phyloP scores from a whole-genome alignment of 2,888 invertebrate genomes.

The Andrena praecox region DNA sequence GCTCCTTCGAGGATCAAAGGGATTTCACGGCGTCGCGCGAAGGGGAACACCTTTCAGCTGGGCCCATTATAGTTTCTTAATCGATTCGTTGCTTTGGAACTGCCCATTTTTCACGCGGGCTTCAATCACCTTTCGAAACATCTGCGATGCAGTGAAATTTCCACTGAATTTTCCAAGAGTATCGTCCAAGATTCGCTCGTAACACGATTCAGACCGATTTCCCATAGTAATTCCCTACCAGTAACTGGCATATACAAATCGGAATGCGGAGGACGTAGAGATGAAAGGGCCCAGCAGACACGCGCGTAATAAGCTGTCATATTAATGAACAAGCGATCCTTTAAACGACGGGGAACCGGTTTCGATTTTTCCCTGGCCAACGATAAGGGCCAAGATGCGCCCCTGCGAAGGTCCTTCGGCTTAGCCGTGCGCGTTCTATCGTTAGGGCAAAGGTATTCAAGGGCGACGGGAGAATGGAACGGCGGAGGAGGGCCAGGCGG shows the following conservation, averaged over 20 bases:
- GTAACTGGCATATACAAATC: background rate
- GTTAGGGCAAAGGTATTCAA: constrained; percentile 68
- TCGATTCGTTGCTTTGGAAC: constrained; percentile 7
- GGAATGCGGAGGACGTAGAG: background rate
- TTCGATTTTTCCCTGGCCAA: constrained; percentile 52
- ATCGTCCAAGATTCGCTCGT: background rate
- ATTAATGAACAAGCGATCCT: constrained; percentile 53
- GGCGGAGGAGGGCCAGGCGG: constrained; percentile 31
- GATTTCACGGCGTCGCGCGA: constrained; percentile 13
- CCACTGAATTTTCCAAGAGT: too few relatives aligned
- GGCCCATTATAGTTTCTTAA: constrained; percentile 3
- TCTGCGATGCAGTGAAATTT: too few relatives aligned
- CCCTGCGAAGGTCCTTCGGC: constrained; percentile 45
- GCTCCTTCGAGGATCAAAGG: constrained; percentile 25
- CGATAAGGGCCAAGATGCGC: constrained; percentile 62
- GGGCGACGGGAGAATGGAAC: constrained; percentile 57
- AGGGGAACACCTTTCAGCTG: background rate
- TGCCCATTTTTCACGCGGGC: background rate
- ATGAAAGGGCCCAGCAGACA: constrained; percentile 8
- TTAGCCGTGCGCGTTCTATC: constrained; percentile 52
- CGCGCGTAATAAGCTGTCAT: constrained; percentile 53
- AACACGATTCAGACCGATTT: background rate
- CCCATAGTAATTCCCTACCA: background rate
- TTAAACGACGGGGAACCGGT: constrained; percentile 61
- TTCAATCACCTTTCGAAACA: background rate